Base-by-base conservation (phyloP, 37 sponge, comb jelly and placozoan species). In the Ephydatia muelleri region DNA sequence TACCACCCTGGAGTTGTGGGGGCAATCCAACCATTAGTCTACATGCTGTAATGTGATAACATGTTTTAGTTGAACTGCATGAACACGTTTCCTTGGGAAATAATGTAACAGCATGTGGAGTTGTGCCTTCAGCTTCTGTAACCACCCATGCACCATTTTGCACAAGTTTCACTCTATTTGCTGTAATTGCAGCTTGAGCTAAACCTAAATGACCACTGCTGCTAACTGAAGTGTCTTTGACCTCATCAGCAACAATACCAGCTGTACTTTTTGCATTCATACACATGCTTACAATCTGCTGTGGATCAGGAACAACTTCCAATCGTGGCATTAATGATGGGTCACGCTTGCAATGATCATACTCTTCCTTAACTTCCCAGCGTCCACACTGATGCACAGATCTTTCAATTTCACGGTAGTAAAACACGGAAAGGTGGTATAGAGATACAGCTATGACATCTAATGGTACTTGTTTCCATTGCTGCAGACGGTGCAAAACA, bases 41-140 rank as follows among this genome's bases (percentile, higher is more conserved):
- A 39, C 79, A 78, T 49, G 79, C 79, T 38, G 39, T 36, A 49
- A 78, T 78, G 47, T 78, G 79, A 78, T 78, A 78, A 28, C 79
- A 78, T 78, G 79, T 78, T 30, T 48, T 78, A 26, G 79, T 38
- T 30, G 57, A 31, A 35, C 47, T 31, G 39, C 79, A 78, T 23
- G 79, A 38, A 37, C 79, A 78, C 3, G 47, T 78, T 37, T 78
- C 79, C 28, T 78, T 78, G 27, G 79, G 79, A 78, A 38, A 78
- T 28, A 69, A 30, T 30, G 30, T 69, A 30, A 69, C 70, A 39
- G 79, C 79, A 78, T 49, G 25, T 28, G 79, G 64, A 28, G 79
- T 78, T 23, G 64, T 26, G 49, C 79, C 57, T 30, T 78, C 79
- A 39, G 57, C 40, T 49, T 39, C 64, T 35, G 49, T 78, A 23